These are phyloP conservation scores for Lepidocyrtoides sp. DNA, from an alignment of 2,888 invertebrate genomes.

Conservation along the genomic window DNA sequence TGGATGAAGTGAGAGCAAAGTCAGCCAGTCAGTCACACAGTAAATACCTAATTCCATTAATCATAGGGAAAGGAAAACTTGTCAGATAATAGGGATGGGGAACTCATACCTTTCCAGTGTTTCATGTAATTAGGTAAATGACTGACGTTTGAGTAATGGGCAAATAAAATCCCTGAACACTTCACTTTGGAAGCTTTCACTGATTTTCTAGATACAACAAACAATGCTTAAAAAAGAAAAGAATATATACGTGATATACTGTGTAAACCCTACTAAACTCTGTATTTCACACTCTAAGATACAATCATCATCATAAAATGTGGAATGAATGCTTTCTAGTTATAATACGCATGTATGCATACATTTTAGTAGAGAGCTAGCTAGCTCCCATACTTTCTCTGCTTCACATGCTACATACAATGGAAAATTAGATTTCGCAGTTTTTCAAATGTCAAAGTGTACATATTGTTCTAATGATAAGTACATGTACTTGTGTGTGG, in stretches of 20 bases:
- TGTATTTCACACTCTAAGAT: not conserved
- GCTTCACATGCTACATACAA: not conserved
- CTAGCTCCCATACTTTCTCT: not conserved
- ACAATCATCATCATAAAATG: constrained; percentile 22
- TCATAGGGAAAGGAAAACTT: constrained; percentile 59
- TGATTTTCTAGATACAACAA: constrained; percentile 31
- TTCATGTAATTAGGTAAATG: constrained; percentile 76
- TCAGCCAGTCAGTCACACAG: constrained; percentile 18
- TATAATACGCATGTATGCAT: not conserved
- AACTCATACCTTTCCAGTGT: constrained; percentile 63
- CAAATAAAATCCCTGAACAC: constrained; percentile 75
- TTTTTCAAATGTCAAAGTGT: constrained; percentile 55
- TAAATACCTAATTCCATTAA: constrained; percentile 77
- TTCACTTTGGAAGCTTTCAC: constrained; percentile 60
- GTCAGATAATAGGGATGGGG: constrained; percentile 59
- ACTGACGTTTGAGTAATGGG: constrained; percentile 78
- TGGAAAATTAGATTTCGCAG: constrained; percentile 7
- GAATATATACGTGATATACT: not conserved
- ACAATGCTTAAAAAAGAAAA: not conserved
- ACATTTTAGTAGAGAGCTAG: not conserved
- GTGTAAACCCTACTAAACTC: not conserved
- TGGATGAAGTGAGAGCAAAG: constrained; percentile 4
- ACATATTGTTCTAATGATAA: constrained; percentile 6
- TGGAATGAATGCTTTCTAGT: not conserved
- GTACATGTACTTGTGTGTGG: not conserved